phyloP scores from a whole-genome alignment of 2,888 invertebrate genomes.

The Cephus runcator region DNA sequence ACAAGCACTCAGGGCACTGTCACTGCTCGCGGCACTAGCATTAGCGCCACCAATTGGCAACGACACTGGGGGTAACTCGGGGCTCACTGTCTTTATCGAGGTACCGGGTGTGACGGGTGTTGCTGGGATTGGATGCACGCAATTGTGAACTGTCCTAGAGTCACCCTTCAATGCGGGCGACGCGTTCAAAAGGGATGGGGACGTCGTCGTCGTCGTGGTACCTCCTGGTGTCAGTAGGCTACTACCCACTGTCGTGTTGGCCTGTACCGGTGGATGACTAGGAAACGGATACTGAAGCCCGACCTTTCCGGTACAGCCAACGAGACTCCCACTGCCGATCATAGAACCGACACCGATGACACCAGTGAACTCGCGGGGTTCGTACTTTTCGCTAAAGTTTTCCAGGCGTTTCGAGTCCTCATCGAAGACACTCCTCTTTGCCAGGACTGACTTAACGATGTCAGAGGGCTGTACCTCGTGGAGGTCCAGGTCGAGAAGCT shows the following conservation, averaged over 20 bases:
- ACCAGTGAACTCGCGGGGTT: slow-evolving; percentile 72
- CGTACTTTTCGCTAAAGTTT: slow-evolving; percentile 85
- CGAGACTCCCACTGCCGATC: slow-evolving; percentile 40
- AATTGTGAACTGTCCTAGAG: slow-evolving; percentile 49
- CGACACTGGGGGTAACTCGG: slow-evolving; percentile 58
- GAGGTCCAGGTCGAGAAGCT: slow-evolving; percentile 82
- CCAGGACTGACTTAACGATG: slow-evolving; percentile 90
- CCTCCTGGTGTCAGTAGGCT: slow-evolving; percentile 33
- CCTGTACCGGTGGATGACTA: slow-evolving; percentile 75
- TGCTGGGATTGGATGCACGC: slow-evolving; percentile 55
- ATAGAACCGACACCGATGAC: slow-evolving; percentile 50
- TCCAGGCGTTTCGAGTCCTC: slow-evolving; percentile 94
- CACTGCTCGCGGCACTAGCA: slow-evolving; percentile 35
- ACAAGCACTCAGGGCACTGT: slow-evolving; percentile 29
- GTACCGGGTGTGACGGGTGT: slow-evolving; percentile 57
- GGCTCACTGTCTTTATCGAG: slow-evolving; percentile 47
- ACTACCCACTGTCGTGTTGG: slow-evolving; percentile 53
- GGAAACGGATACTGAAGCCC: slow-evolving; percentile 83
- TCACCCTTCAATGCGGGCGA: slow-evolving; percentile 46
- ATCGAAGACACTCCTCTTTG: slow-evolving; percentile 94
- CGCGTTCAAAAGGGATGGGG: slow-evolving; percentile 15
- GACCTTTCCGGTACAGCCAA: slow-evolving; percentile 66
- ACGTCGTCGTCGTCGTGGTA: slow-evolving; percentile 4
- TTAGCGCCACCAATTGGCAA: slow-evolving; percentile 42
- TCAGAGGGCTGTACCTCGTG: slow-evolving; percentile 91